Evolutionary conservation across 2,888 invertebrate genomes (phyloP).

Genomic region (Phlogophora meticulosa): DNA sequence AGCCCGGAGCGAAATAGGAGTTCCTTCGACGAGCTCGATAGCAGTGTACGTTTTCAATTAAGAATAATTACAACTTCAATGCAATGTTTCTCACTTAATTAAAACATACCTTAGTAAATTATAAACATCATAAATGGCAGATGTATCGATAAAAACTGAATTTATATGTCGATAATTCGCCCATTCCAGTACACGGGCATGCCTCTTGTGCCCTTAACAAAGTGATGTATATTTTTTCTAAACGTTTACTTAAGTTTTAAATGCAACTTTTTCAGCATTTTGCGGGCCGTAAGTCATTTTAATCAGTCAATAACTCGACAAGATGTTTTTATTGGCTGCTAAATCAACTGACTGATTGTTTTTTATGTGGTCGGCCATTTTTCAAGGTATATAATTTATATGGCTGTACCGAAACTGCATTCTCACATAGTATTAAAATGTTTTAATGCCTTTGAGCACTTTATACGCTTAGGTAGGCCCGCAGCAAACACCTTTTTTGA

Average conservation of each 20-base stretch:
- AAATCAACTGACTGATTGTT: conserved; percentile 37
- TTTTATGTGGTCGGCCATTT: conserved; percentile 30
- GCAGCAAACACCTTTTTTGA: not conserved
- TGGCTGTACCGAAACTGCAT: not conserved
- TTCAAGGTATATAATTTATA: not conserved
- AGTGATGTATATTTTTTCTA: conserved; percentile 72
- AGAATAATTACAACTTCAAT: conserved; percentile 75
- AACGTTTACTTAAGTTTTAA: conserved; percentile 61
- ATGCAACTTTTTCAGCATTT: conserved; percentile 71
- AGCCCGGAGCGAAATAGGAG: conserved; percentile 45
- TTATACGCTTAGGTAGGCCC: not conserved
- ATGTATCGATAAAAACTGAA: conserved; percentile 80
- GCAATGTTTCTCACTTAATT: conserved; percentile 85
- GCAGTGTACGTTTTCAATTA: conserved; percentile 72
- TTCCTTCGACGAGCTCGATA: conserved; percentile 30
- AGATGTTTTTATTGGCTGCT: conserved; percentile 62
- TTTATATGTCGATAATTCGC: conserved; percentile 77
- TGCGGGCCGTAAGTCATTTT: conserved; percentile 73
- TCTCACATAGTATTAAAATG: not conserved
- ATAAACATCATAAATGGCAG: conserved; percentile 76
- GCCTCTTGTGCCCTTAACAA: conserved; percentile 70
- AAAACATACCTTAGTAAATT: conserved; percentile 77
- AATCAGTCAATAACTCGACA: conserved; percentile 72
- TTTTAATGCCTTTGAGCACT: not conserved
- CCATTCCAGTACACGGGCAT: conserved; percentile 70